These are phyloP conservation scores for Aleiodes alternator DNA, from an alignment of 2,888 invertebrate species.

Conservation along the genomic window DNA sequence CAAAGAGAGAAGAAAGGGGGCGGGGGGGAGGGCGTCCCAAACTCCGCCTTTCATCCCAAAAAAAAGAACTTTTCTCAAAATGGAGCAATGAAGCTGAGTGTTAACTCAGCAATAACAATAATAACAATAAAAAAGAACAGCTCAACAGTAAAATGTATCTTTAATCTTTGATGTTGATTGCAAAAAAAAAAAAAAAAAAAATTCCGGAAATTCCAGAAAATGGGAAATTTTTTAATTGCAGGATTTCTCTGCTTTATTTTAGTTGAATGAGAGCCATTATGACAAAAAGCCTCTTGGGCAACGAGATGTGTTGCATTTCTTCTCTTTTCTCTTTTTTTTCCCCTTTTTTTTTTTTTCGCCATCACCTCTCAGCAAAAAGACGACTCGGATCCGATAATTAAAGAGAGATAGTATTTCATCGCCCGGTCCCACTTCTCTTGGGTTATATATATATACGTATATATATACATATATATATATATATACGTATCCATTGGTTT, in stretches of 20 bases:
- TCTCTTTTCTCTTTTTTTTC: background rate
- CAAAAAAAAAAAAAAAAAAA: constrained; percentile 25
- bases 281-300: constrained; percentile 18
- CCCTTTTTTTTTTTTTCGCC: background rate
- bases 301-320: background rate
- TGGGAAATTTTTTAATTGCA: too few relatives aligned
- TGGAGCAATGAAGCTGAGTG: too few relatives aligned
- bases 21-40: too few relatives aligned
- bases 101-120: too few relatives aligned
- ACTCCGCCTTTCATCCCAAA: too few relatives aligned
- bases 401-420: constrained; percentile 60
- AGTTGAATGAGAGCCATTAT: constrained; percentile 54
- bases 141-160: too few relatives aligned
- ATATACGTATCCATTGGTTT: constrained; percentile 51
- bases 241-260: constrained; percentile 63
- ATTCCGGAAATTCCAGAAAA: constrained; percentile 27
- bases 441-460: too few relatives aligned
- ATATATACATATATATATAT: too few relatives aligned
- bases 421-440: constrained; percentile 46
- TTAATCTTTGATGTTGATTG: too few relatives aligned
- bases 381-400: constrained; percentile 58
- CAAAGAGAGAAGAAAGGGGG: too few relatives aligned
- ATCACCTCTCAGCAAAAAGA: constrained; percentile 32
- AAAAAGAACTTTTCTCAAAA: too few relatives aligned
- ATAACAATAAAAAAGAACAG: too few relatives aligned